A percentile compares a stretch with the other conserved stretches of the same genome.
phyloP scores from a whole-genome alignment of 1,140 invertebrate genomes.

The Paraescarpia echinospica region DNA sequence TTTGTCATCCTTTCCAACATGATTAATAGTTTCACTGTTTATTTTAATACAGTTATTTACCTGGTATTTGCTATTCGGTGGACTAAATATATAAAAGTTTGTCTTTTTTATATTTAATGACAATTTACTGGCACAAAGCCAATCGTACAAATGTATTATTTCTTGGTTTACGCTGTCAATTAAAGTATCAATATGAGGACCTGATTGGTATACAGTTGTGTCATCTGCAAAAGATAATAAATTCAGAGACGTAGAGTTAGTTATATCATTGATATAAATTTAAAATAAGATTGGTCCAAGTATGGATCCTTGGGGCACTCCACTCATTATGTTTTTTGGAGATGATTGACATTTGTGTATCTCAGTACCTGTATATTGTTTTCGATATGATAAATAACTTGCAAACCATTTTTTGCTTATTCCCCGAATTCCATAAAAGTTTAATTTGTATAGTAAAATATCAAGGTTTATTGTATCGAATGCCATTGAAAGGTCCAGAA shows the following conservation, averaged over 20 bases:
- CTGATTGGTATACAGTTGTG: background rate
- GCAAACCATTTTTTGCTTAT: background rate
- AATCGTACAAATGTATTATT: background rate
- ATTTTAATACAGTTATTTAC: no score
- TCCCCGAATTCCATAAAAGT: background rate
- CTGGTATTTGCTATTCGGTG: no score
- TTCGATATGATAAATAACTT: background rate
- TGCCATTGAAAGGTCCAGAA: background rate
- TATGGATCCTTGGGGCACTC: background rate
- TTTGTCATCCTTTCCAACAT: no score
- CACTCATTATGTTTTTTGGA: background rate
- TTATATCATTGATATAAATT: background rate
- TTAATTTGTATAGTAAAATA: background rate
- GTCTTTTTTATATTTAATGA: background rate
- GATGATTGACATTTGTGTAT: background rate
- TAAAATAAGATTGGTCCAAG: background rate
- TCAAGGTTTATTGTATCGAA: background rate
- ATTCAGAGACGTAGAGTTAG: background rate
- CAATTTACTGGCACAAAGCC: background rate
- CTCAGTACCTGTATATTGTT: background rate
- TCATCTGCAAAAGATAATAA: background rate
- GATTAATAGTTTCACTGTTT: no score
- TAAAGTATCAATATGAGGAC: background rate
- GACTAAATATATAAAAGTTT: no score
- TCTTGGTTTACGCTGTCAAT: background rate